Evolutionary conservation across 2,797 vertebrate species (phyloP).

Genomic region (Galaxias olidus): DNA sequence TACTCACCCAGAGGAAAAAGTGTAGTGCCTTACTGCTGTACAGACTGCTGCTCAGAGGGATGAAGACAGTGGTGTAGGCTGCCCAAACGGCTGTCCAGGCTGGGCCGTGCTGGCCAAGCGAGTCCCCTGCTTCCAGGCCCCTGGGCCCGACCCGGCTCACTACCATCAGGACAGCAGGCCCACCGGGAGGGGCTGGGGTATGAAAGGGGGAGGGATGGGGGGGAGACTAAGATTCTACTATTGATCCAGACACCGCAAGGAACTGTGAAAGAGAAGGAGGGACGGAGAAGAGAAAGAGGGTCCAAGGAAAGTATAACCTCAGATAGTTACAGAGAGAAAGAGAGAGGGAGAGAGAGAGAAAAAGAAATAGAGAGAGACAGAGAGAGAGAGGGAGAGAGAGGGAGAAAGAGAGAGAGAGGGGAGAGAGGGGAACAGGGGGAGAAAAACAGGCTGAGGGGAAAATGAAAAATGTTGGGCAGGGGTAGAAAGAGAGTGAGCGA

Average conservation of each 20-base stretch:
- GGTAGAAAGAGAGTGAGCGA: slow-evolving; percentile 42
- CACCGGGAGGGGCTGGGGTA: slow-evolving; percentile 34
- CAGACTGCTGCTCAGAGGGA: slow-evolving; percentile 79
- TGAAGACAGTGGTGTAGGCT: slow-evolving; percentile 78
- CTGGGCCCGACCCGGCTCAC: slow-evolving; percentile 68
- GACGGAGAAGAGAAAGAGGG: slow-evolving; percentile 39
- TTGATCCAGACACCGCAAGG: slow-evolving; percentile 22
- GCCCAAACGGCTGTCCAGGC: slow-evolving; percentile 73
- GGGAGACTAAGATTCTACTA: slow-evolving; percentile 2
- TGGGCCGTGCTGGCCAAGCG: slow-evolving; percentile 46
- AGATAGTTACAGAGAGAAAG: slow-evolving; percentile 42
- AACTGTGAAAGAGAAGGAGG: slow-evolving; percentile 34
- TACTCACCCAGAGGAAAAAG: slow-evolving; percentile 81
- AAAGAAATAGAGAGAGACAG: slow-evolving; percentile 36
- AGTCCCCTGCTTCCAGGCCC: slow-evolving; percentile 72
- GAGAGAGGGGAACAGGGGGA: slow-evolving; percentile 33
- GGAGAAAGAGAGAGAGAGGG: slow-evolving; percentile 17
- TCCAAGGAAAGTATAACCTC: slow-evolving; percentile 20
- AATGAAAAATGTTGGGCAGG: slow-evolving; percentile 44
- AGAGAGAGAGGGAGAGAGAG: slow-evolving; percentile 36
- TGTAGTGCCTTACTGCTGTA: slow-evolving; percentile 76
- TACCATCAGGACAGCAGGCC: slow-evolving; percentile 65
- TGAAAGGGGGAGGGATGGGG: slow-evolving; percentile 19
- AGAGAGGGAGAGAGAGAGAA: slow-evolving; percentile 37
- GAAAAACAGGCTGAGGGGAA: slow-evolving; percentile 43